Conservation (phyloP, 2,888 invertebrate genomes). For the Acanthosepion pharaonis region DNA sequence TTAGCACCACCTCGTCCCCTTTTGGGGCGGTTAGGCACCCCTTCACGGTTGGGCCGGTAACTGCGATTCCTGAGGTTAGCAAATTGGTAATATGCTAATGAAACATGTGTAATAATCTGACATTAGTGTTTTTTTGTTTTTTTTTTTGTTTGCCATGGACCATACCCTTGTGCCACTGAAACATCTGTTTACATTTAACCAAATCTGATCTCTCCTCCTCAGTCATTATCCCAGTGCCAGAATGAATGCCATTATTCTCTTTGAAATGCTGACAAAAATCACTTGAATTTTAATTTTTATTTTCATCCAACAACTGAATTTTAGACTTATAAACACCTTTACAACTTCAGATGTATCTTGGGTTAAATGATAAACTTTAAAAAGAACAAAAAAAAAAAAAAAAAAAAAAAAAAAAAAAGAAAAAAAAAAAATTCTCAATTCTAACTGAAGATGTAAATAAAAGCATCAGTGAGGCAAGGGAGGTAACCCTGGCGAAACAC, state of each 20-base stretch:
- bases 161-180: slow-evolving; percentile 11
- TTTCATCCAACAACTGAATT: neutral
- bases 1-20: neutral
- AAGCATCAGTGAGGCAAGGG: slow-evolving; percentile 33
- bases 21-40: slow-evolving; percentile 33
- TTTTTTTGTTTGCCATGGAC: neutral
- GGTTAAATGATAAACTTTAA: too few species aligned
- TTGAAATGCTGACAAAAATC: neutral
- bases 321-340: neutral
- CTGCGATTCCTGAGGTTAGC: slow-evolving; percentile 14
- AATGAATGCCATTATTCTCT: neutral
- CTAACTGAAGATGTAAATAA: too few species aligned
- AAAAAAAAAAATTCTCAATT: too few species aligned
- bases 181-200: neutral
- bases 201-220: neutral
- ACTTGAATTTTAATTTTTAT: neutral
- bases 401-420: too few species aligned
- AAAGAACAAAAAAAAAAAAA: neutral
- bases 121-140: neutral
- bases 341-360: neutral
- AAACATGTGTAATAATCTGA: slow-evolving; percentile 20
- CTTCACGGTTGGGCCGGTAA: slow-evolving; percentile 21
- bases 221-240: neutral
- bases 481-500: slow-evolving; percentile 17
- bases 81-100: slow-evolving; percentile 33